Base-by-base conservation (phyloP, 2,113 vertebrate genomes). In the Lepisosteus oculatus region DNA sequence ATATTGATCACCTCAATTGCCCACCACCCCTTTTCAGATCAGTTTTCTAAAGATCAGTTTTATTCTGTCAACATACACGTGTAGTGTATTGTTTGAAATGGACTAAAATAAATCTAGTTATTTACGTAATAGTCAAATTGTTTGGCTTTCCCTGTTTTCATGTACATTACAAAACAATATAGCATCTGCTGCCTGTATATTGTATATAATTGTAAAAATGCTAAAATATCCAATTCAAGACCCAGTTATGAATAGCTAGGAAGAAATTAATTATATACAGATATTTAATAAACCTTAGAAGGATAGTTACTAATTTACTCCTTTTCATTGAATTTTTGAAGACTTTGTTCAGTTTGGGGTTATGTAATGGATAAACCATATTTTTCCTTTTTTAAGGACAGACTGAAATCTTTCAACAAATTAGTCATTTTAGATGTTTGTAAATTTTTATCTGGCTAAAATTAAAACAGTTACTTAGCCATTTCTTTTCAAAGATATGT, bases 181-280 rank as follows among this genome's bases (percentile, higher is more conserved):
- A 88, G 85, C 80, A 87, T 90, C 90, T 90, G 90, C 88, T 90
- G 84, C 88, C 87, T 93, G 92, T 93, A 92, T 86, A 92, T 91
- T 93, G 92, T 93, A 93, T 89, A 93, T 92, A 92, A 85, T 89
- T 93, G 90, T 92, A 91, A 91, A 92, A 86, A 83, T 85, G 77
- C 62, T 91, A 85, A 92, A 90, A 82, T 72, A 84, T 80, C 76
- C 78, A 84, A 81, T 77, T 83, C 79, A 89, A 88, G 82, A 87
- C 75, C 79, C 80, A 77, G 51, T 54, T 65, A 85, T 79, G 84
- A 80, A 87, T 87, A 85, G 89, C 86, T 79, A 83, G 82, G 76
- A 81, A 85, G 75, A 74, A 88, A 81, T 29, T 85, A 87, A 82
- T 82, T 89, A 81, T 90, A 87, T 86, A 86, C 81, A 87, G 83